phyloP scores from a whole-genome alignment of 2,888 invertebrate species.

The Troilus luridus region DNA sequence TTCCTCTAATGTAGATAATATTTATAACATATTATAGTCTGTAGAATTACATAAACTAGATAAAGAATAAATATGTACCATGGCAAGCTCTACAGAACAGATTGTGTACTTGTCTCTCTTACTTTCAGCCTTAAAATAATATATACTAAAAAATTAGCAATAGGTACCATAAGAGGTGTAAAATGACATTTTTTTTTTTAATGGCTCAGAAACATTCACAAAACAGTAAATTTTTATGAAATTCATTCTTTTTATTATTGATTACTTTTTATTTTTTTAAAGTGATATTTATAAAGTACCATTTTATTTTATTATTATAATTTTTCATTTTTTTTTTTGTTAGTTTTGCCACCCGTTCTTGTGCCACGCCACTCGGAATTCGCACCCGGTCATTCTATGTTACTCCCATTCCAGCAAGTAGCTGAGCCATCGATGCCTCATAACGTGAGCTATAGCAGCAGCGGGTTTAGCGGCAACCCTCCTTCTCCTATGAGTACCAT shows the following conservation, averaged over 20 bases:
- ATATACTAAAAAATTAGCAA: too few species aligned
- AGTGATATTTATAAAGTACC: too few species aligned
- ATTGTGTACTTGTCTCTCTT: too few species aligned
- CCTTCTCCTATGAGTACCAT: conserved; percentile 73
- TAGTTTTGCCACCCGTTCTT: conserved; percentile 94
- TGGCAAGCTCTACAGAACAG: too few species aligned
- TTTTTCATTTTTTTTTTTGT: conserved; percentile 61
- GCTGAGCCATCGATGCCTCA: conserved; percentile 94
- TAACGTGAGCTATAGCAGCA: conserved; percentile 89
- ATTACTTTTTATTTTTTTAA: too few species aligned
- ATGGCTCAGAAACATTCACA: too few species aligned
- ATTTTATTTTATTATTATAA: not conserved
- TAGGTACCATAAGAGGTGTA: too few species aligned
- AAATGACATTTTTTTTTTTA: too few species aligned
- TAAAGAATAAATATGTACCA: too few species aligned
- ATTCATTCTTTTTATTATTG: not conserved
- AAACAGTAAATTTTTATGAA: not conserved
- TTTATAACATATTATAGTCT: too few species aligned
- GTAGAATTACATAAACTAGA: too few species aligned
- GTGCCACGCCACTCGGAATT: conserved; percentile 98
- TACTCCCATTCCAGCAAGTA: conserved; percentile 88
- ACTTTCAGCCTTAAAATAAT: too few species aligned
- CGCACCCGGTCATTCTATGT: conserved; percentile 85
- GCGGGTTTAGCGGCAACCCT: conserved; percentile 79
- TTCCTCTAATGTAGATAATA: not conserved